A percentile compares a stretch with the other conserved stretches of the same genome.
Evolutionary conservation across 1,140 invertebrate species (phyloP).

Genomic region (Sipha flava): DNA sequence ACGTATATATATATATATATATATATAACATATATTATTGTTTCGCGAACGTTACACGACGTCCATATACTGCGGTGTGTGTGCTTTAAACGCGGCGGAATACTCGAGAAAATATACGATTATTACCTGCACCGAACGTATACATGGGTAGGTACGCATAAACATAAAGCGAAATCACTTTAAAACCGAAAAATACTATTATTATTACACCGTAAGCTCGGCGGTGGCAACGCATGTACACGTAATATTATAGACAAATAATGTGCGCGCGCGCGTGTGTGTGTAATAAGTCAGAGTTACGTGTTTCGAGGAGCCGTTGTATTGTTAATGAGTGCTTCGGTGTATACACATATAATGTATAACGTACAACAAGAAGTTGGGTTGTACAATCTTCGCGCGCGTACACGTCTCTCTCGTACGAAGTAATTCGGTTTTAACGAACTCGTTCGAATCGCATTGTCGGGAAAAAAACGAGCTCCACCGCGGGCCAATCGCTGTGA

Average conservation of each 20-base stretch:
- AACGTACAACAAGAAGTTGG: background rate
- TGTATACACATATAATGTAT: background rate
- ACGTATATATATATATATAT: too few species aligned
- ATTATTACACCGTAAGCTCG: background rate
- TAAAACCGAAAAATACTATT: background rate
- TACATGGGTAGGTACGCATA: background rate
- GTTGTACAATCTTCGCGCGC: background rate
- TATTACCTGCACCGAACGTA: background rate
- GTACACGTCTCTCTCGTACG: too few species aligned
- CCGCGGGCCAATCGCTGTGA: conserved; percentile 17
- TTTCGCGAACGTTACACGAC: background rate
- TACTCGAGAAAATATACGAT: too few species aligned
- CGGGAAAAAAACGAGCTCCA: conserved; percentile 6
- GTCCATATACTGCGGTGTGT: too few species aligned
- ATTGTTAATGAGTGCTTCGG: conserved; percentile 20
- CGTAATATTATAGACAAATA: conserved; percentile 13
- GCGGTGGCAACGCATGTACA: background rate
- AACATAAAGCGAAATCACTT: background rate
- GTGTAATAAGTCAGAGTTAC: background rate
- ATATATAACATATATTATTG: too few species aligned
- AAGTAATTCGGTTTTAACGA: conserved; percentile 17
- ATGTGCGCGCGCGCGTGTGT: background rate
- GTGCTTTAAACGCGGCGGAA: too few species aligned
- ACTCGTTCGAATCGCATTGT: conserved; percentile 1
- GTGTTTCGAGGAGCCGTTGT: background rate